phyloP scores from a whole-genome alignment of 2,113 vertebrate species.

The Leptosomus discolor region DNA sequence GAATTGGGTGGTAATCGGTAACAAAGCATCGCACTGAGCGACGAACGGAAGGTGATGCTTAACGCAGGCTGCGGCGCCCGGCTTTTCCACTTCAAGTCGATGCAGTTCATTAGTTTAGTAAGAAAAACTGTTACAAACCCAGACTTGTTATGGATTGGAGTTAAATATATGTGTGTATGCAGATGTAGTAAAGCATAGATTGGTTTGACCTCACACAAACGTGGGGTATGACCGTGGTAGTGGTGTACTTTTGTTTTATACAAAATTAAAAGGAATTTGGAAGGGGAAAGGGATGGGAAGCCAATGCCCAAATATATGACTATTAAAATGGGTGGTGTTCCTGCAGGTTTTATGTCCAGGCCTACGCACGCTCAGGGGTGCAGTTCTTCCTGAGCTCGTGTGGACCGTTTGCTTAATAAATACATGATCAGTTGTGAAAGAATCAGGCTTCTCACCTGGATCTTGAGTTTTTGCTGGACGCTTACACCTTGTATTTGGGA shows the following conservation, averaged over 20 bases:
- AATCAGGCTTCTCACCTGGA: background rate
- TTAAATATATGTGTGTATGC: accelerated
- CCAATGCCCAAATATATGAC: accelerated
- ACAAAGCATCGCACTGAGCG: background rate
- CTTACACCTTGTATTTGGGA: background rate
- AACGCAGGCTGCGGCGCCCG: background rate
- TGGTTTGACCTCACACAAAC: too few relatives aligned
- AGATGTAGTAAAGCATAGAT: accelerated
- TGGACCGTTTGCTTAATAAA: background rate
- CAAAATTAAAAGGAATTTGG: too few relatives aligned
- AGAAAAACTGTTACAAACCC: background rate
- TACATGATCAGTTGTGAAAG: background rate
- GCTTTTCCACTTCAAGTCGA: background rate
- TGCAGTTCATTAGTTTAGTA: background rate
- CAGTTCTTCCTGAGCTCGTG: accelerated
- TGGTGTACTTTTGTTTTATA: background rate
- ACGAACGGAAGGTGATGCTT: background rate
- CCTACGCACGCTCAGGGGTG: accelerated
- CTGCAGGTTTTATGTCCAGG: background rate
- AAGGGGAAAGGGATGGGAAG: background rate
- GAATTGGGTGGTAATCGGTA: background rate
- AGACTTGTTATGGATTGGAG: background rate
- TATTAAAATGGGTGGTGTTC: background rate
- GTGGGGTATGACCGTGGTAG: background rate
- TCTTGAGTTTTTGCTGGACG: background rate